Percentiles rank a stretch among this genome's conserved stretches.
Conservation (phyloP, 2,113 vertebrate species). For the Chinchilla lanigera region DNA sequence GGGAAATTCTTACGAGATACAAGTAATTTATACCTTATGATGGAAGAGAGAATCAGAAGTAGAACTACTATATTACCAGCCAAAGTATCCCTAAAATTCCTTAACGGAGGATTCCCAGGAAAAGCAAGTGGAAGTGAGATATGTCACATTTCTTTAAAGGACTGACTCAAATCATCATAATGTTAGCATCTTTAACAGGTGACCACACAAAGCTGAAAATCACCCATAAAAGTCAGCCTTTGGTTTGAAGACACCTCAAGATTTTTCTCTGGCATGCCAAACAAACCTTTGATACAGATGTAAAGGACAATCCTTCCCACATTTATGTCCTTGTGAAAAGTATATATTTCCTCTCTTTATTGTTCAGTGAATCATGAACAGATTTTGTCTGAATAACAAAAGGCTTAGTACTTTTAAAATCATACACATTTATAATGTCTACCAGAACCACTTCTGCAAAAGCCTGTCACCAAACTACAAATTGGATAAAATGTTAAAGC, state of each 20-base stretch:
- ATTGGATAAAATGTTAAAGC: conserved; percentile 15
- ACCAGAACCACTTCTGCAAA: not conserved
- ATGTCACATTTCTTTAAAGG: not conserved
- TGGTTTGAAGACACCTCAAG: not conserved
- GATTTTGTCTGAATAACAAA: conserved; percentile 35
- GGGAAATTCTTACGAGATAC: not conserved
- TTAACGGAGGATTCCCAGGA: not conserved
- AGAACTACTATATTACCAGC: not conserved
- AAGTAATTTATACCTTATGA: not conserved
- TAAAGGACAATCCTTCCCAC: not conserved
- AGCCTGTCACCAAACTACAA: not conserved
- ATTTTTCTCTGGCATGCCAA: not conserved
- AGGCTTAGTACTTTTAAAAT: not conserved
- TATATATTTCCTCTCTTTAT: not conserved
- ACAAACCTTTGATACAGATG: not conserved
- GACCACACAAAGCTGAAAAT: not conserved
- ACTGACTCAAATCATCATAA: not conserved
- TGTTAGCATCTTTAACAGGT: not conserved
- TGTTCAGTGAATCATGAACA: not conserved
- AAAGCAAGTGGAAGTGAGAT: not conserved
- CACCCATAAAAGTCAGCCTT: not conserved
- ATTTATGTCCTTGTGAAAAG: not conserved
- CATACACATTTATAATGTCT: not conserved
- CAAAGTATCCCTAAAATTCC: not conserved
- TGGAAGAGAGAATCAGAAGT: not conserved